phyloP scores from a whole-genome alignment of 2,113 vertebrate species.

The Galeopterus variegatus region DNA sequence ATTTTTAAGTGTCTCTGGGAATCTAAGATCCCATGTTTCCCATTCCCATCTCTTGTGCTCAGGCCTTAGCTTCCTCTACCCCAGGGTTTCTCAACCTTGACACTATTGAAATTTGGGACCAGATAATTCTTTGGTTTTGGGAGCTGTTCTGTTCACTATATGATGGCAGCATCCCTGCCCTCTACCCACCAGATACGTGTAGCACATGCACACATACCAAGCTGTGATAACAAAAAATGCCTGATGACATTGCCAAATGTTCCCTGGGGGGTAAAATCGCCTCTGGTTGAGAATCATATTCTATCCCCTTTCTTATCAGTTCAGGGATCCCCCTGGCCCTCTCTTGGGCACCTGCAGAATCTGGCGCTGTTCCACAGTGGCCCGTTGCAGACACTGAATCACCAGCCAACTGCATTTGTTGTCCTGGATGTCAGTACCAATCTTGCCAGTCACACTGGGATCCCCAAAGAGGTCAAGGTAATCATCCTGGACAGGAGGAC shows the following conservation, averaged over 20 bases:
- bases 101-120: not conserved
- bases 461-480: too few relatives aligned
- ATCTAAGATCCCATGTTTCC: not conserved
- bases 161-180: not conserved
- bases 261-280: not conserved
- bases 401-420: slow-evolving; percentile 88
- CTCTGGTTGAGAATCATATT: not conserved
- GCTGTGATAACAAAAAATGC: not conserved
- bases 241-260: not conserved
- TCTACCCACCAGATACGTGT: not conserved
- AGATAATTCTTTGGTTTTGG: not conserved
- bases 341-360: slow-evolving; percentile 91
- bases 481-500: slow-evolving; percentile 91
- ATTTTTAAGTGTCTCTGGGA: not conserved
- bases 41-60: not conserved
- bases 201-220: not conserved
- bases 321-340: not conserved
- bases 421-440: too few relatives aligned
- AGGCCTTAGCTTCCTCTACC: not conserved
- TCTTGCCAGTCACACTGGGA: too few relatives aligned
- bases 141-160: rapidly evolving
- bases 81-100: not conserved
- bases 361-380: slow-evolving; percentile 90
- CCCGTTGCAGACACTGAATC: slow-evolving; percentile 92
- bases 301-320: not conserved